These are phyloP conservation scores for Crepidodera aurea DNA, from an alignment of 2,888 invertebrate species.

Conservation along the genomic window DNA sequence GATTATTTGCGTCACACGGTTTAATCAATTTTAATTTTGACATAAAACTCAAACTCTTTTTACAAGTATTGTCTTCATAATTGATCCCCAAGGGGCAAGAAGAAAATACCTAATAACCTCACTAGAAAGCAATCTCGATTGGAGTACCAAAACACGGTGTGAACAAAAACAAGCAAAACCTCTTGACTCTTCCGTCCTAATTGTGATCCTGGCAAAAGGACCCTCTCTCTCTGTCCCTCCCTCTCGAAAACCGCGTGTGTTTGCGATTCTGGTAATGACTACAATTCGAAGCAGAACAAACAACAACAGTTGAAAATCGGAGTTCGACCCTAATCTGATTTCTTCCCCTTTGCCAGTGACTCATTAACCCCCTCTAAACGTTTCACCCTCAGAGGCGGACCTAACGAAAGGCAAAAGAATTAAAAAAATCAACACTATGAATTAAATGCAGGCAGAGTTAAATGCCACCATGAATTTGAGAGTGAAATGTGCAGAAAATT, in stretches of 20 bases:
- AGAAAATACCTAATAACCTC: background rate
- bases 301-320: constrained; percentile 55
- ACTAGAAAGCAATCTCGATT: constrained; percentile 14
- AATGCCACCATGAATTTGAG: too few relatives aligned
- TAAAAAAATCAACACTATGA: constrained; percentile 1
- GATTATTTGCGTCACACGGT: too few relatives aligned
- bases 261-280: constrained; percentile 55
- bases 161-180: constrained; percentile 27
- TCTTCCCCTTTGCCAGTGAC: constrained; percentile 62
- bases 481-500: too few relatives aligned
- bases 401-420: background rate
- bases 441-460: too few relatives aligned
- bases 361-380: constrained; percentile 60
- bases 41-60: too few relatives aligned
- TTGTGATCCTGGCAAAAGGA: constrained; percentile 27
- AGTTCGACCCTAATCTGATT: constrained; percentile 62
- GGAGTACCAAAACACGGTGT: constrained; percentile 15
- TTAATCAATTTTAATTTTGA: too few relatives aligned
- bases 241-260: constrained; percentile 51
- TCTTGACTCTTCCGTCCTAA: constrained; percentile 35
- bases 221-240: constrained; percentile 42
- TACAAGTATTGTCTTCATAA: too few relatives aligned
- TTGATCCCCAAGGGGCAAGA: too few relatives aligned
- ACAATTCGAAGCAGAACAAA: constrained; percentile 53
- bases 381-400: background rate